Evolutionary conservation across 2,888 invertebrate genomes (phyloP).

Genomic region (Hydrotaea diabolus): DNA sequence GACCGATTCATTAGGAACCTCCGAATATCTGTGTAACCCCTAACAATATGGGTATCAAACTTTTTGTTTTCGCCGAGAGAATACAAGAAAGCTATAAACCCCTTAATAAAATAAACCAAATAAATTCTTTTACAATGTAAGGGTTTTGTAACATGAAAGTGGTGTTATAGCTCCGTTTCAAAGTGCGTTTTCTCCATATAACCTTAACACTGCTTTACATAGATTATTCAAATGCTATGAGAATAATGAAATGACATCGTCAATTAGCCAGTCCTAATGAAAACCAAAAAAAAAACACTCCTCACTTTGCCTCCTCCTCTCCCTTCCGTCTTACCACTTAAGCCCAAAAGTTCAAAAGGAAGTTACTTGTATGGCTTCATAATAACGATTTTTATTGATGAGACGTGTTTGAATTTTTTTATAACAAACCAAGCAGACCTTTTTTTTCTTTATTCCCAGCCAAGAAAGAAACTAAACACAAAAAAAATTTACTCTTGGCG

Average conservation of each 20-base stretch:
- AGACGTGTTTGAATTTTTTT: slow-evolving; percentile 61
- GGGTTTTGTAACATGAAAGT: too few species aligned
- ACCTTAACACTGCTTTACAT: too few species aligned
- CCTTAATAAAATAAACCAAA: too few species aligned
- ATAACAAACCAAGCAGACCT: slow-evolving; percentile 28
- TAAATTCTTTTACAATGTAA: too few species aligned
- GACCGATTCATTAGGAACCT: neutral
- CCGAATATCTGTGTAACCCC: neutral
- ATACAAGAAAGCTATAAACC: neutral
- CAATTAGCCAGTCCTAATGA: neutral
- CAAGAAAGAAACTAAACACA: neutral
- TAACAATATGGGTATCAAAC: neutral
- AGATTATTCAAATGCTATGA: neutral
- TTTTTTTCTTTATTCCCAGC: neutral
- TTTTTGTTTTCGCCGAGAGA: neutral
- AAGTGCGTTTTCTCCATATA: too few species aligned
- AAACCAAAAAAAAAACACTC: too few species aligned
- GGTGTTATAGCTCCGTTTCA: too few species aligned
- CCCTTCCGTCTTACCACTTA: neutral
- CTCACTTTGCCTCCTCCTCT: too few species aligned
- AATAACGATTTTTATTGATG: slow-evolving; percentile 37
- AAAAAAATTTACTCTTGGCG: slow-evolving; percentile 70
- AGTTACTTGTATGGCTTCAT: slow-evolving; percentile 24
- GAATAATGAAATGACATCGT: neutral
- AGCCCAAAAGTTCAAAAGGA: slow-evolving; percentile 24